phyloP scores from a whole-genome alignment of 2,797 vertebrate species.

The Botia kubotai region DNA sequence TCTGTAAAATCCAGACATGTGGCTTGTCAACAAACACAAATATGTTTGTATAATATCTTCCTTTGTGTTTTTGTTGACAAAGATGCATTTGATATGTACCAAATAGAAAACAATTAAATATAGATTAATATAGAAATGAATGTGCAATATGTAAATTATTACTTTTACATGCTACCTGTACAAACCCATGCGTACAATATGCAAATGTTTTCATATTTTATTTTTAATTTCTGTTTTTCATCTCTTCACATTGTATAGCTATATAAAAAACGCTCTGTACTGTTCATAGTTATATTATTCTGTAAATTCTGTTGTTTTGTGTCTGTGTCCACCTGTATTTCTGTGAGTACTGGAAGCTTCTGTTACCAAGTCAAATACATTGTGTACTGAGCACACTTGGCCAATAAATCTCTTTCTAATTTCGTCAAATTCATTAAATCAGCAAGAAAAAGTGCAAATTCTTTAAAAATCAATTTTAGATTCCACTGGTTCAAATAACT shows the following conservation, averaged over 20 bases:
- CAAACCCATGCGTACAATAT: neutral
- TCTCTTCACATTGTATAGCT: neutral
- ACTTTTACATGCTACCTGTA: neutral
- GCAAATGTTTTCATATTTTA: neutral
- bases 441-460: constrained; percentile 11
- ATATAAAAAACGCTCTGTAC: no score
- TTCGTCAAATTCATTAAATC: constrained; percentile 13
- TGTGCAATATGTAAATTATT: neutral
- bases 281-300: neutral
- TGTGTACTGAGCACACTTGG: neutral
- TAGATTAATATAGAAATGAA: neutral
- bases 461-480: constrained; percentile 30
- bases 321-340: neutral
- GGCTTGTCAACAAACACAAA: neutral
- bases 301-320: neutral
- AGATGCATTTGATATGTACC: neutral
- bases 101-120: neutral
- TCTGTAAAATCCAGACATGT: neutral
- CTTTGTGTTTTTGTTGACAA: neutral
- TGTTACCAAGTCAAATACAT: neutral
- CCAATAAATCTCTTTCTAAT: neutral
- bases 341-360: neutral
- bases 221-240: neutral
- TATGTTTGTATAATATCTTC: neutral
- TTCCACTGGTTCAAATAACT: constrained; percentile 33